Conservation (phyloP, 1,140 invertebrate genomes). For the Sinonovacula constricta region DNA sequence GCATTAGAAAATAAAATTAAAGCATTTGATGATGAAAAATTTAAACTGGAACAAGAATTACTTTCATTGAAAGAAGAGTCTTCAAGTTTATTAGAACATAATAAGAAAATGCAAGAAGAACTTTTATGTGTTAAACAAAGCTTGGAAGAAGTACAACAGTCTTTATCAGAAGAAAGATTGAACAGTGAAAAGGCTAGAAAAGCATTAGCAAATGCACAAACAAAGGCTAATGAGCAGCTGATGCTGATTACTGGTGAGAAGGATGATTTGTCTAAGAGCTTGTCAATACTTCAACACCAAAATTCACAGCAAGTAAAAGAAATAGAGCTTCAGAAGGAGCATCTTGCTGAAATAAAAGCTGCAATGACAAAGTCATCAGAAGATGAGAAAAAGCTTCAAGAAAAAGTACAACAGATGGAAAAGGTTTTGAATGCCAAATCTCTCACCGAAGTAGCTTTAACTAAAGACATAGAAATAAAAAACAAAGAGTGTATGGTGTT, state of each 20-base stretch:
- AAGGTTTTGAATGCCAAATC: slow-evolving; percentile 22
- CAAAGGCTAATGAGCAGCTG: not conserved
- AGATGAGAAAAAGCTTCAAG: slow-evolving; percentile 22
- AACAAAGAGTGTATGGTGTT: slow-evolving; percentile 8
- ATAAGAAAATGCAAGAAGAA: not conserved
- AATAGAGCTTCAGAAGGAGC: slow-evolving; percentile 16
- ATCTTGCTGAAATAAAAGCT: slow-evolving; percentile 6
- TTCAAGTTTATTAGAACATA: not conserved
- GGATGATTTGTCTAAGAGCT: slow-evolving; percentile 3
- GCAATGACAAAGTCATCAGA: slow-evolving; percentile 19
- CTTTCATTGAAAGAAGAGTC: too few species aligned
- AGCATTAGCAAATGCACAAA: not conserved
- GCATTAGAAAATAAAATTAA: not conserved
- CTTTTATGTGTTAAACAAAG: slow-evolving; percentile 4
- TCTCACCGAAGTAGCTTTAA: not conserved
- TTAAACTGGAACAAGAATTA: slow-evolving; percentile 9
- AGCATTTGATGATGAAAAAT: not conserved
- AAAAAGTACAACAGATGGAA: slow-evolving; percentile 32
- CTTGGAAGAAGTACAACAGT: not conserved
- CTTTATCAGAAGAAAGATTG: not conserved
- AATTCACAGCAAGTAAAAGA: slow-evolving; percentile 18
- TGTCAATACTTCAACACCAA: not conserved
- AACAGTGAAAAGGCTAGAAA: not conserved
- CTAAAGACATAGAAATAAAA: slow-evolving; percentile 32
- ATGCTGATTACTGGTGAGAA: slow-evolving; percentile 13